A percentile compares a stretch with the other conserved stretches of the same genome.
Conservation (phyloP, 2,797 vertebrate species). For the Zalophus californianus region DNA sequence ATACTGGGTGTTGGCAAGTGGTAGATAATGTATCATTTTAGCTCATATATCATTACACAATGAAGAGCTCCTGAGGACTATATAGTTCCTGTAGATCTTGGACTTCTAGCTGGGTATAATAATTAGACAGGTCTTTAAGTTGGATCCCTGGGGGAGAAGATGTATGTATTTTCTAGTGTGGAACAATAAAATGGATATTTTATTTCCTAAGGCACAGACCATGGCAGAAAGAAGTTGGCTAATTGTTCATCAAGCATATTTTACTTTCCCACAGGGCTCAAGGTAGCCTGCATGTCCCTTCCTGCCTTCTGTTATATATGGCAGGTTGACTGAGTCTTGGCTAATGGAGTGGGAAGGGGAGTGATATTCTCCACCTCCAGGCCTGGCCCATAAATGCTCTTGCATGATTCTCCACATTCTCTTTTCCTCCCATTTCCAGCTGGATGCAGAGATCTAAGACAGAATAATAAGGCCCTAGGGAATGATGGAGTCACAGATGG, state of each 20-base stretch:
- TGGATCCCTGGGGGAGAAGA: not conserved
- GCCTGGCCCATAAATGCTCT: not conserved
- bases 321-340: not conserved
- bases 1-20: too few species aligned
- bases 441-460: not conserved
- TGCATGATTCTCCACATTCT: not conserved
- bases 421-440: not conserved
- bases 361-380: not conserved
- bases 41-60: not conserved
- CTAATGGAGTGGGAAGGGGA: not conserved
- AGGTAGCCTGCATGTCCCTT: not conserved
- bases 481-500: constrained; percentile 41
- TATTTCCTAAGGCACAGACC: not conserved
- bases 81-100: not conserved
- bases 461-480: not conserved
- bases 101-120: not conserved
- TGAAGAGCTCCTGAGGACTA: not conserved
- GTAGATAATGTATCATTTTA: not conserved
- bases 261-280: not conserved
- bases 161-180: not conserved
- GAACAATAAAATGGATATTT: not conserved
- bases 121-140: not conserved
- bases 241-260: not conserved
- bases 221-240: not conserved
- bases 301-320: not conserved